Base-by-base conservation (phyloP, 2,113 vertebrate genomes). In the Engraulis encrasicolus region DNA sequence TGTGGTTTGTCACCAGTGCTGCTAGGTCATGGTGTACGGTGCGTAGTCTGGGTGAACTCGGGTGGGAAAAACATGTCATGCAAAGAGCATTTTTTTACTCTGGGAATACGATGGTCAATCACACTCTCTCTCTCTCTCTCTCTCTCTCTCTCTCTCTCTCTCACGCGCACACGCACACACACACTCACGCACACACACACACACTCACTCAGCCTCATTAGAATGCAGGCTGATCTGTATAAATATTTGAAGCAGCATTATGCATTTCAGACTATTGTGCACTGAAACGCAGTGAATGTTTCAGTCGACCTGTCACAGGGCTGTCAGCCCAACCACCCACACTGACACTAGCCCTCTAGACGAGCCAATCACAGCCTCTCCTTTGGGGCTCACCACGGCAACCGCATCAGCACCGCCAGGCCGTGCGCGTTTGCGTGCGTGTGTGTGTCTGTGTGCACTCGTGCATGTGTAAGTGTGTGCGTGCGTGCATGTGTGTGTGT, bases 231-330 rank as follows among this genome's bases (percentile, higher is more conserved):
- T n/a, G n/a, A n/a, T n/a, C 88, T 91, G 92, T 92, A 94, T 94
- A 92, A 92, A 94, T 95, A 94, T 93, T 94, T 93, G 88, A 94
- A 89, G 88, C 86, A 87, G 82, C n/a, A n/a, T n/a, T n/a, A 14
- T 93, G 90, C 93, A 92, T 92, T 91, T 89, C 37, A 74, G 14
- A 2, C 37, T 23, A 82, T 52, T 31, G 34, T 4, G 0, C 58
- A 27, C 4, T 45, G 52, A 80, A 74, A 74, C 27, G 18, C 1
- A 19, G 31, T 90, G 85, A 87, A 90, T 87, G 90, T 90, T 94
- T 91, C 91, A 93, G 92, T 91, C 91, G 90, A 92, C n/a, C 88
- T 93, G 92, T 93, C 92, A 91, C 89, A 91, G 86, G 85, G 45
- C 87, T 36, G 89, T 45, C 87, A 85, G 82, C 77, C 40, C 40